phyloP scores from a whole-genome alignment of 2,888 invertebrate species.

The Phrixothrix hirtus region DNA sequence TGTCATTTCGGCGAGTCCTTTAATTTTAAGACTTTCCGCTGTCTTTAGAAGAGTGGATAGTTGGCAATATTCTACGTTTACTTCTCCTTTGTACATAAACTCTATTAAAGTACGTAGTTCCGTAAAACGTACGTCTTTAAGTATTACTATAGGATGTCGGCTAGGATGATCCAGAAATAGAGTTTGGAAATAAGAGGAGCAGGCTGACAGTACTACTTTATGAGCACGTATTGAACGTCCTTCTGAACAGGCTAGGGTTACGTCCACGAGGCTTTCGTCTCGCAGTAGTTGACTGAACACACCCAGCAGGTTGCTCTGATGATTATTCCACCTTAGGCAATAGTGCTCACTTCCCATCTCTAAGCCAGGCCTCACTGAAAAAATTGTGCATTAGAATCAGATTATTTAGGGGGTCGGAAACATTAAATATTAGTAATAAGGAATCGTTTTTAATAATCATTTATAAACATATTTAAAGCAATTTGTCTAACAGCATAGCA shows the following conservation, averaged over 20 bases:
- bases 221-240: constrained; percentile 94
- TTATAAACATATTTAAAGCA: no score
- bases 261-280: constrained; percentile 95
- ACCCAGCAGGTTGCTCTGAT: constrained; percentile 97
- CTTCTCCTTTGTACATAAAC: constrained; percentile 96
- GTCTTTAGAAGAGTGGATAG: constrained; percentile 88
- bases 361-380: constrained; percentile 84
- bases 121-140: constrained; percentile 90
- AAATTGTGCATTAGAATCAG: no score
- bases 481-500: no score
- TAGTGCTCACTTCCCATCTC: constrained; percentile 98
- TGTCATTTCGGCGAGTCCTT: constrained; percentile 92
- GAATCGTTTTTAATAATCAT: no score
- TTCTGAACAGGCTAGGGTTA: constrained; percentile 94
- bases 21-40: constrained; percentile 90
- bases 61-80: constrained; percentile 93
- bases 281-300: constrained; percentile 95
- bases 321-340: constrained; percentile 98
- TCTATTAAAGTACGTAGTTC: constrained; percentile 90
- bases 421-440: no score
- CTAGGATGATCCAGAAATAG: constrained; percentile 92
- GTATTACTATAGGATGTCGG: constrained; percentile 90
- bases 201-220: constrained; percentile 91
- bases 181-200: constrained; percentile 93
- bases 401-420: no score